Conservation (phyloP, 1,140 invertebrate genomes). For the Lysiphlebus fabarum region DNA sequence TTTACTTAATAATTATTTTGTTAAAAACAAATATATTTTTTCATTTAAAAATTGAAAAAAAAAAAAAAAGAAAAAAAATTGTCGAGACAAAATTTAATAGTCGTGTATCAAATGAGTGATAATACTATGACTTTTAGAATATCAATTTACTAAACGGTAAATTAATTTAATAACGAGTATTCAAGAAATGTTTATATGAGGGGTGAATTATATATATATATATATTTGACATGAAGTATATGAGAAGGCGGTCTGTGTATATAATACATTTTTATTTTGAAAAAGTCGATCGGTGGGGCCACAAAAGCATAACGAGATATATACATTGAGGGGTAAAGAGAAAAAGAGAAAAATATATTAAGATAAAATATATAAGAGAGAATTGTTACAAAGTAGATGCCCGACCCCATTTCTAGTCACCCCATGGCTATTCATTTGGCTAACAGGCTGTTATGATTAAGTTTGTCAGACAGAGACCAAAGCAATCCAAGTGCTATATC, state of each 20-base stretch:
- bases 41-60: too few relatives aligned
- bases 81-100: too few relatives aligned
- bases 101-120: not conserved
- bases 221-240: too few relatives aligned
- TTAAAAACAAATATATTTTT: too few relatives aligned
- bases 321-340: not conserved
- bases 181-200: not conserved
- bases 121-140: constrained; percentile 28
- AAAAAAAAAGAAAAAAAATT: too few relatives aligned
- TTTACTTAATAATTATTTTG: too few relatives aligned
- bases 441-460: constrained; percentile 52
- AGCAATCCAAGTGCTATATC: constrained; percentile 25
- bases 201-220: not conserved
- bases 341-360: constrained; percentile 29
- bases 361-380: constrained; percentile 36
- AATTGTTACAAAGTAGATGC: constrained; percentile 41
- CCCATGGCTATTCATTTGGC: constrained; percentile 44
- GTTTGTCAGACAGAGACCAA: constrained; percentile 34
- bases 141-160: constrained; percentile 53
- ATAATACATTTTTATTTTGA: constrained; percentile 7
- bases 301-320: not conserved
- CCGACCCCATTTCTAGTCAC: constrained; percentile 38
- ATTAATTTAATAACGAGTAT: constrained; percentile 50
- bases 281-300: constrained; percentile 31
- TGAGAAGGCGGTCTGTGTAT: not conserved